These are phyloP conservation scores for Amphiprion ocellaris DNA, from an alignment of 2,113 vertebrate genomes.

Conservation along the genomic window DNA sequence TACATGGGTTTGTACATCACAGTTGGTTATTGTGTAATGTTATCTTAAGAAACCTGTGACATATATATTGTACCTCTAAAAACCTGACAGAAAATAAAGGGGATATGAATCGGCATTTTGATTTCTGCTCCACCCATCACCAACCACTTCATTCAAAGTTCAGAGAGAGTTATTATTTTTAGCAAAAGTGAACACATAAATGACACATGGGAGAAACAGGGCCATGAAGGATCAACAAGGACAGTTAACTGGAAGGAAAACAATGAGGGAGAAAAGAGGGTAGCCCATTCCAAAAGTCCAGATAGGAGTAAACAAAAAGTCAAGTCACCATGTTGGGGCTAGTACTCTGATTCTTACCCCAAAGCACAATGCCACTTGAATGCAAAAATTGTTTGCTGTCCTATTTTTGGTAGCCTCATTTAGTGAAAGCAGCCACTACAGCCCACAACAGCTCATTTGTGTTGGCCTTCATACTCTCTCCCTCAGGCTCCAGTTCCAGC, in stretches of 20 bases:
- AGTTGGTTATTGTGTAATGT: background rate
- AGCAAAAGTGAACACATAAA: constrained; percentile 51
- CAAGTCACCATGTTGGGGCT: constrained; percentile 24
- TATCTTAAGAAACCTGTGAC: background rate
- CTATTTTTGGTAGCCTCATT: constrained; percentile 79
- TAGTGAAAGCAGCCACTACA: constrained; percentile 95
- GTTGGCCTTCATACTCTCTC: constrained; percentile 92
- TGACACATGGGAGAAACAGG: constrained; percentile 4
- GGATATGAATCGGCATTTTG: constrained; percentile 13
- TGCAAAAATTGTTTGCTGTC: constrained; percentile 8
- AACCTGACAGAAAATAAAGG: constrained; percentile 6
- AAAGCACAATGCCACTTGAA: constrained; percentile 28
- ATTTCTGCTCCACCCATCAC: constrained; percentile 6
- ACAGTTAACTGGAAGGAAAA: constrained; percentile 53
- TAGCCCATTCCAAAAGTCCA: constrained; percentile 47
- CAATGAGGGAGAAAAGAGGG: constrained; percentile 1
- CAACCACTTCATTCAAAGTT: constrained; percentile 32
- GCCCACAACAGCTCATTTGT: constrained; percentile 95
- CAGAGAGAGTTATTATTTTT: constrained; percentile 32
- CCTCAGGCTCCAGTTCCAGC: constrained; percentile 95
- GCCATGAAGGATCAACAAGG: constrained; percentile 24
- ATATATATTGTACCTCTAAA: background rate
- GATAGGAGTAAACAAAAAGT: constrained; percentile 22
- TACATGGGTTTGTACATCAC: constrained; percentile 12
- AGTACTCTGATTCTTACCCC: constrained; percentile 6